These are phyloP conservation scores for Ochropacha duplaris DNA, from an alignment of 2,888 invertebrate genomes.

Conservation along the genomic window DNA sequence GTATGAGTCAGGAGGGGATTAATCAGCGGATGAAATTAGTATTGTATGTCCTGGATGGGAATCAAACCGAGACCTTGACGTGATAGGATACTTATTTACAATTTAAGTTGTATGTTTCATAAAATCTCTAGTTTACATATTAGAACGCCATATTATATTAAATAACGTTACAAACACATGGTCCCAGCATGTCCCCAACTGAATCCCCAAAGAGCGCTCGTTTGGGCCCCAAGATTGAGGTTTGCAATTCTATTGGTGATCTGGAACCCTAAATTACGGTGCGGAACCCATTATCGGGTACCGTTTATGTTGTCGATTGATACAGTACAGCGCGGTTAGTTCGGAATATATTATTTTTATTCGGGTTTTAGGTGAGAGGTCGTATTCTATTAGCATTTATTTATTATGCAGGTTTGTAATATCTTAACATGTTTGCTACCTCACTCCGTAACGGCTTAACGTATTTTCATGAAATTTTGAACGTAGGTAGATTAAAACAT, in stretches of 20 bases:
- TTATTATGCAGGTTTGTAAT: background rate
- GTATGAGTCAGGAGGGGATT: no score
- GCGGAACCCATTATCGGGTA: constrained; percentile 46
- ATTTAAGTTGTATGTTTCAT: no score
- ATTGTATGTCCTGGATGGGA: no score
- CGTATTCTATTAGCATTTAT: background rate
- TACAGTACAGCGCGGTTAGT: constrained; percentile 49
- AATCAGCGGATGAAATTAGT: no score
- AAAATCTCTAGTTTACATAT: no score
- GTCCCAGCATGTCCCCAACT: constrained; percentile 32
- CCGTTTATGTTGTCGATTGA: constrained; percentile 52
- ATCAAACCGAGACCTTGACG: no score
- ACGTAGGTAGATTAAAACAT: no score
- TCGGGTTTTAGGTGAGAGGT: background rate
- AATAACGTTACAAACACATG: background rate
- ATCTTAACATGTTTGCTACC: no score
- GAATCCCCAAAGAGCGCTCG: constrained; percentile 31
- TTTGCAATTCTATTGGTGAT: constrained; percentile 59
- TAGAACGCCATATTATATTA: no score
- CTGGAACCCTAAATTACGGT: constrained; percentile 59
- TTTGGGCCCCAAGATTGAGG: constrained; percentile 49
- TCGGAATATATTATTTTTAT: constrained; percentile 18
- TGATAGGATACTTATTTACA: no score
- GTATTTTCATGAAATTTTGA: no score
- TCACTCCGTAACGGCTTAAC: no score